These are phyloP conservation scores for Antechinus flavipes DNA, from an alignment of 2,113 vertebrate species.

Conservation along the genomic window DNA sequence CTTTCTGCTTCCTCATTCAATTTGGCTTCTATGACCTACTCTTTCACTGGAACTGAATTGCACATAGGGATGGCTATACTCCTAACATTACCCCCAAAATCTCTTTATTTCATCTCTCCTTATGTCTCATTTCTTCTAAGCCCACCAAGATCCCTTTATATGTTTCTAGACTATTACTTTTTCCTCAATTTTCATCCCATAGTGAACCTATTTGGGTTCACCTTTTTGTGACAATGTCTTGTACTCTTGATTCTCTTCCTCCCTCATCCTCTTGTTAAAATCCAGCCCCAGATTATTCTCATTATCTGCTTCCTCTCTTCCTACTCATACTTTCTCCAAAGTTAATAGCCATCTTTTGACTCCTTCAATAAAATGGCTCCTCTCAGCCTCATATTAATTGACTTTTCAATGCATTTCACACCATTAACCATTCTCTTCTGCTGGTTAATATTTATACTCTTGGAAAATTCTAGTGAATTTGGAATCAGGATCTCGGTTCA, in stretches of 20 bases:
- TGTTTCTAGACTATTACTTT: not conserved
- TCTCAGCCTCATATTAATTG: not conserved
- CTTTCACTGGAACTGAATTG: not conserved
- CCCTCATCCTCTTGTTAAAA: not conserved
- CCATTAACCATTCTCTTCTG: not conserved
- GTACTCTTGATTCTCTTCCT: not conserved
- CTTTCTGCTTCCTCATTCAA: not conserved
- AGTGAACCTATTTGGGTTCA: not conserved
- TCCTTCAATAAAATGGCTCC: not conserved
- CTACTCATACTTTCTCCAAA: not conserved
- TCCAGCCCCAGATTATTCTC: not conserved
- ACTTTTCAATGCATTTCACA: not conserved
- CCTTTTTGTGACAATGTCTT: not conserved
- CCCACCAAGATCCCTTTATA: not conserved
- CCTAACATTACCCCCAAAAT: not conserved
- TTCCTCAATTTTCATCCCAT: not conserved
- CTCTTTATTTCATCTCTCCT: not conserved
- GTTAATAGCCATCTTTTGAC: not conserved
- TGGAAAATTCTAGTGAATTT: not conserved
- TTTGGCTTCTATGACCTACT: not conserved
- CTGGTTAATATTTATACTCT: not conserved
- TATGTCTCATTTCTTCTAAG: not conserved
- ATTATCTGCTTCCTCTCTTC: not conserved
- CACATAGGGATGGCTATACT: not conserved
- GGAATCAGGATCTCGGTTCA: conserved; percentile 34